Evolutionary conservation across 2,888 invertebrate species (phyloP).

Genomic region (Coenonympha arcania): DNA sequence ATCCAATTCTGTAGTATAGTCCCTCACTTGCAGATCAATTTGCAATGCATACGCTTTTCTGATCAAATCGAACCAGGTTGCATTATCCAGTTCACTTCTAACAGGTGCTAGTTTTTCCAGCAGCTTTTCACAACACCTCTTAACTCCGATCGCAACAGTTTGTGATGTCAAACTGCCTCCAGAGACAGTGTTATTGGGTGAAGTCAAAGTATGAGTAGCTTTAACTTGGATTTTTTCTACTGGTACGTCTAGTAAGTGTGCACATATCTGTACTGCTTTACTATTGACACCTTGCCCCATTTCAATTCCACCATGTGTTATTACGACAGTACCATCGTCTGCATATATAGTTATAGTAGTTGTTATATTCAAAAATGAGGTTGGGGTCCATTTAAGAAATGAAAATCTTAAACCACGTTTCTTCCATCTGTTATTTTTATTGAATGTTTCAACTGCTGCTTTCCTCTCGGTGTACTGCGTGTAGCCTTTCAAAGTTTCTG

Average conservation of each 20-base stretch:
- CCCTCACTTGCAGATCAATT: slow-evolving; percentile 40
- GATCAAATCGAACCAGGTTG: slow-evolving; percentile 67
- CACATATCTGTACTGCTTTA: slow-evolving; percentile 78
- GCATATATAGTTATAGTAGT: slow-evolving; percentile 76
- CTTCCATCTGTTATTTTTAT: slow-evolving; percentile 80
- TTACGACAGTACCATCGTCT: slow-evolving; percentile 76
- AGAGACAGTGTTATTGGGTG: slow-evolving; percentile 77
- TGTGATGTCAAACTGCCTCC: slow-evolving; percentile 81
- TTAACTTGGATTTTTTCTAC: slow-evolving; percentile 78
- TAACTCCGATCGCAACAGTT: slow-evolving; percentile 69
- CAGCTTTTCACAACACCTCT: slow-evolving; percentile 62
- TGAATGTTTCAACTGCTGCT: slow-evolving; percentile 66
- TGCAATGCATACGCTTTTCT: slow-evolving; percentile 44
- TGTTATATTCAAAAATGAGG: slow-evolving; percentile 39
- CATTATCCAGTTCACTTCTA: slow-evolving; percentile 44
- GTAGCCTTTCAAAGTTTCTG: slow-evolving; percentile 65
- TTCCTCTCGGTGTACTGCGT: slow-evolving; percentile 69
- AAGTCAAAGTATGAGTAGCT: slow-evolving; percentile 72
- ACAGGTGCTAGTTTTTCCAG: slow-evolving; percentile 57
- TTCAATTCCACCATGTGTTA: slow-evolving; percentile 78
- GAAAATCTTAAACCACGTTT: slow-evolving; percentile 77
- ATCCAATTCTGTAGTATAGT: slow-evolving; percentile 31
- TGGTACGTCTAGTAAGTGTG: slow-evolving; percentile 76
- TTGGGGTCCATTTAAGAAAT: slow-evolving; percentile 75
- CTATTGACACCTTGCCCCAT: slow-evolving; percentile 84